Percentiles rank a stretch among this genome's conserved stretches.
These are phyloP conservation scores for Alauda arvensis DNA, from an alignment of 2,797 vertebrate genomes.

Conservation along the genomic window DNA sequence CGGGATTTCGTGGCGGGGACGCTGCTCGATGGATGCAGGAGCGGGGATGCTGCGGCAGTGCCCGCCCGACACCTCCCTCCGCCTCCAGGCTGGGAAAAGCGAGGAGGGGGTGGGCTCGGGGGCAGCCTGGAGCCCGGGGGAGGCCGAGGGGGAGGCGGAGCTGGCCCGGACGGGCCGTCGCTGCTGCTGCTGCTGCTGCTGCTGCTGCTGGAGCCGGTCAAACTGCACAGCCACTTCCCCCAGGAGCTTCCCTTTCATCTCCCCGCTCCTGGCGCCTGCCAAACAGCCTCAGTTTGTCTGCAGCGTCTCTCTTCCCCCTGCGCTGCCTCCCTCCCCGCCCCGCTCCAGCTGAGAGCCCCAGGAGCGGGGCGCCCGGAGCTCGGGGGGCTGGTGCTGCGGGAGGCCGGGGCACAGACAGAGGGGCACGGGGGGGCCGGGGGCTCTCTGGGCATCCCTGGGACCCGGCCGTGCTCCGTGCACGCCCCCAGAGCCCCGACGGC, in stretches of 20 bases:
- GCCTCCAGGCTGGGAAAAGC: constrained; percentile 43
- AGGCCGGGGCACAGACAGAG: neutral
- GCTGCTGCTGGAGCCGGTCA: constrained; percentile 76
- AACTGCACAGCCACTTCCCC: constrained; percentile 79
- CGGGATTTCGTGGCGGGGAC: neutral
- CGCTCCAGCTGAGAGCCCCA: constrained; percentile 36
- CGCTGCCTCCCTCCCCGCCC: constrained; percentile 34
- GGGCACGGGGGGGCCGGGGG: no score
- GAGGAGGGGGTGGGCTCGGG: constrained; percentile 8
- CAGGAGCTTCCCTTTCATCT: constrained; percentile 81
- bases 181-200: constrained; percentile 21
- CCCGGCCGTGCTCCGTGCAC: neutral
- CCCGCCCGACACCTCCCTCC: neutral
- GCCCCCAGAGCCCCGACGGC: neutral
- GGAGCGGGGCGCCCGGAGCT: neutral
- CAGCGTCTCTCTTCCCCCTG: constrained; percentile 58
- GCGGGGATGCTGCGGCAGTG: neutral
- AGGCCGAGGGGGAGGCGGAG: constrained; percentile 55
- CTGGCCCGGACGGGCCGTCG: constrained; percentile 57
- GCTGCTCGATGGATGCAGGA: neutral
- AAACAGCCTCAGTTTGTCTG: constrained; percentile 79
- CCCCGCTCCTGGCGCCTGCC: constrained; percentile 82
- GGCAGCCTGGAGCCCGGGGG: constrained; percentile 30
- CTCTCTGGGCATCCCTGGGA: neutral
- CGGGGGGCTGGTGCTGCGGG: neutral